Percentiles rank a stretch among this genome's conserved stretches.
Evolutionary conservation across 2,113 vertebrate species (phyloP).

Genomic region (Sialia sialis): DNA sequence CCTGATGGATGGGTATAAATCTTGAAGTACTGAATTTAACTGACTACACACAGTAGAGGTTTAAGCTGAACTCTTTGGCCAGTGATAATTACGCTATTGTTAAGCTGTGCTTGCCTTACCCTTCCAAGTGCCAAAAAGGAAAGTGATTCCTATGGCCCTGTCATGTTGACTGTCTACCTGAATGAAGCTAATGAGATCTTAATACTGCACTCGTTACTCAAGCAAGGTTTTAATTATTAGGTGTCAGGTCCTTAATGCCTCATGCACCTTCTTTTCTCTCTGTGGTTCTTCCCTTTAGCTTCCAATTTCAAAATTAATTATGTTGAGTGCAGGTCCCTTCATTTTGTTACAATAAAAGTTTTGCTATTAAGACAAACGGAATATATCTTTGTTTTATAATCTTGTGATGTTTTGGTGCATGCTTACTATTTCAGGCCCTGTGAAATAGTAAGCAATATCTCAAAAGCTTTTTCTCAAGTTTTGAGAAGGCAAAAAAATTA

Average conservation of each 20-base stretch:
- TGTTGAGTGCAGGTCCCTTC: background rate
- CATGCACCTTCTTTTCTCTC: background rate
- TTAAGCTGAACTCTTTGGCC: background rate
- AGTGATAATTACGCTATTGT: background rate
- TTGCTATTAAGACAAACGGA: background rate
- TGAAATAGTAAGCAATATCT: background rate
- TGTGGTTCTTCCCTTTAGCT: background rate
- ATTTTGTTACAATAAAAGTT: background rate
- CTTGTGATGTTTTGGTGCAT: background rate
- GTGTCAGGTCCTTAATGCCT: conserved; percentile 12
- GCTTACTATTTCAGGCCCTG: background rate
- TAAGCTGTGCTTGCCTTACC: background rate
- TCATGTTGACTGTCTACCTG: background rate
- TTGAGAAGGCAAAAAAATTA: background rate
- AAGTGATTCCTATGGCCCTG: background rate
- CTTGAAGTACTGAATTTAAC: background rate
- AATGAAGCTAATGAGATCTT: conserved; percentile 21
- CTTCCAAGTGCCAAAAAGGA: background rate
- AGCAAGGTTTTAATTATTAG: conserved; percentile 37
- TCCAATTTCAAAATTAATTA: background rate
- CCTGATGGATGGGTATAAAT: background rate
- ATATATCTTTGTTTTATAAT: background rate
- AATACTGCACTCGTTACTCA: background rate
- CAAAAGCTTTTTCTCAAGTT: background rate
- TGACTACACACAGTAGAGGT: background rate